Conservation (phyloP, 53 echinoderm and acorn worm species). For the Echinarachnius parma region DNA sequence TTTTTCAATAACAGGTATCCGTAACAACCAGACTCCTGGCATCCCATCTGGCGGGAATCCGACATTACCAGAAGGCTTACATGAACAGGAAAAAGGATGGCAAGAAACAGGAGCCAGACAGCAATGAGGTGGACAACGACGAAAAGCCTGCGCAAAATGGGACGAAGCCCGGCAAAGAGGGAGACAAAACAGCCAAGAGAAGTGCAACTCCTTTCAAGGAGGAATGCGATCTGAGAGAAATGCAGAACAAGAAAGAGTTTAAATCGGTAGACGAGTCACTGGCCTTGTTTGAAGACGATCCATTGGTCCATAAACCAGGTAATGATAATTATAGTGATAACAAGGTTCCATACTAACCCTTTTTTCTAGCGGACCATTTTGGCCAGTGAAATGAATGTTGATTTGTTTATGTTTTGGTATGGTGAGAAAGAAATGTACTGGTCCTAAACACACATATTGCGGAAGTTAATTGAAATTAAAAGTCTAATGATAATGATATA, state of each 20-base stretch:
- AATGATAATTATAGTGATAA: no score
- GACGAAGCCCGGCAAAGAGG: neutral
- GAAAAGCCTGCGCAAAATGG: neutral
- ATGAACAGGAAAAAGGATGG: conserved; percentile 50
- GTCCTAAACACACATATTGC: no score
- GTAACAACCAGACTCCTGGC: conserved; percentile 81
- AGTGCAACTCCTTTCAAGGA: neutral
- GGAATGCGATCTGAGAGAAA: conserved; percentile 2
- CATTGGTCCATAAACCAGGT: conserved; percentile 86
- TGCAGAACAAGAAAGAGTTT: conserved; percentile 38
- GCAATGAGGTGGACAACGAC: conserved; percentile 11
- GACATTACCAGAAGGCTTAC: conserved; percentile 83
- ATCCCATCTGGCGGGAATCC: conserved; percentile 84
- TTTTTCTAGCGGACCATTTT: no score
- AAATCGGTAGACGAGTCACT: conserved; percentile 39
- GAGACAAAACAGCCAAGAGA: no score
- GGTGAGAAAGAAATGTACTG: no score
- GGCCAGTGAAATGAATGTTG: no score
- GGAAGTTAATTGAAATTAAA: no score
- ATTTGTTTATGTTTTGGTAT: no score
- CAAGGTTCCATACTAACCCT: no score
- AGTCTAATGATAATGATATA: no score
- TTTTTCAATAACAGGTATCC: conserved; percentile 53
- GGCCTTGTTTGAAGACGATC: conserved; percentile 83
- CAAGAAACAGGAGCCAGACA: neutral